Evolutionary conservation across 2,888 invertebrate species (phyloP).

Genomic region (Orthosia cruda): DNA sequence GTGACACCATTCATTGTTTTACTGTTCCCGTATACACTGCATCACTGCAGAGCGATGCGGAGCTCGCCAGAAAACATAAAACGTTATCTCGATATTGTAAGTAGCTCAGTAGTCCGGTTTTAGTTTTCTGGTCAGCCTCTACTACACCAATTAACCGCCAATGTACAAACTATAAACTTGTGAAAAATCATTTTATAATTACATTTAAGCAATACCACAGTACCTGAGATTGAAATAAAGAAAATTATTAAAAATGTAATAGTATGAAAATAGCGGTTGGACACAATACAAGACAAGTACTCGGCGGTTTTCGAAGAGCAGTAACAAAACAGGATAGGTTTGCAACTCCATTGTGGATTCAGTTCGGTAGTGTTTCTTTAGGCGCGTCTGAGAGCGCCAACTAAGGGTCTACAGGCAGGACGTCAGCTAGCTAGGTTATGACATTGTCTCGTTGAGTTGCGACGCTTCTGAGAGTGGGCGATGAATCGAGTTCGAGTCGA

Average conservation of each 20-base stretch:
- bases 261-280: slow-evolving; percentile 85
- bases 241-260: slow-evolving; percentile 81
- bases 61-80: slow-evolving; percentile 51
- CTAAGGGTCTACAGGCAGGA: background rate
- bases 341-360: slow-evolving; percentile 69
- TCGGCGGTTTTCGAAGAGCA: slow-evolving; percentile 76
- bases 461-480: slow-evolving; percentile 41
- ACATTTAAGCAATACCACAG: slow-evolving; percentile 91
- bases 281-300: slow-evolving; percentile 72
- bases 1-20: slow-evolving; percentile 76
- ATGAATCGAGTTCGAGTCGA: slow-evolving; percentile 8
- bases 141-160: slow-evolving; percentile 79
- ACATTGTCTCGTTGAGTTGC: slow-evolving; percentile 44
- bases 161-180: slow-evolving; percentile 74
- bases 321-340: slow-evolving; percentile 72
- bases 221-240: slow-evolving; percentile 88
- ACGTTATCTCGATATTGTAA: slow-evolving; percentile 31
- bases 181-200: slow-evolving; percentile 82
- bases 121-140: slow-evolving; percentile 68
- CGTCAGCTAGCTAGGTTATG: slow-evolving; percentile 20
- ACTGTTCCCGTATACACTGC: slow-evolving; percentile 75
- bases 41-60: slow-evolving; percentile 46
- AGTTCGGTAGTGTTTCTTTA: slow-evolving; percentile 69
- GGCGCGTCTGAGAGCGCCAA: slow-evolving; percentile 44
- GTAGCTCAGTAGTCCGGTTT: slow-evolving; percentile 41